These are phyloP conservation scores for Dipodomys stephensi DNA, from an alignment of 2,113 vertebrate species.

Conservation along the genomic window DNA sequence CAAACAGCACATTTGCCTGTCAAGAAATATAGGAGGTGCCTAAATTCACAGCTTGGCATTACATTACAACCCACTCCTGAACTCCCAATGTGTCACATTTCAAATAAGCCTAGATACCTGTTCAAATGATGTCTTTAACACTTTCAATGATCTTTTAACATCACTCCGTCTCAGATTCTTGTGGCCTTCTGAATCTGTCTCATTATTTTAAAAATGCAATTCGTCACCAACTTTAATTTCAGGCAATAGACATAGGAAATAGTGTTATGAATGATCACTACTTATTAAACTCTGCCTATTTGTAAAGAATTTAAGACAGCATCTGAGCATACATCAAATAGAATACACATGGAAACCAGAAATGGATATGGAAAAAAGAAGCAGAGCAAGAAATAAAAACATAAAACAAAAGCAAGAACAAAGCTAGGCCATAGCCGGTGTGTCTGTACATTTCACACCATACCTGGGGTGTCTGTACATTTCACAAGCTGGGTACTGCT, in stretches of 20 bases:
- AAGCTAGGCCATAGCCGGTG: neutral
- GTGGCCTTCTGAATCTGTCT: conserved; percentile 13
- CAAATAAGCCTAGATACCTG: neutral
- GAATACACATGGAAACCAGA: neutral
- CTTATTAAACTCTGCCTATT: neutral
- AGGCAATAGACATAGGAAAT: neutral
- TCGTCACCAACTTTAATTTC: conserved; percentile 12
- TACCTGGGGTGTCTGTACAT: neutral
- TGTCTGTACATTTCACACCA: neutral
- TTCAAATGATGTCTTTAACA: conserved; percentile 52
- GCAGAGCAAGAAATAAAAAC: neutral
- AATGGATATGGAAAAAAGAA: neutral
- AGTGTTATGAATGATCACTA: neutral
- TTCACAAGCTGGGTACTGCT: neutral
- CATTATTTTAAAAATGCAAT: conserved; percentile 40
- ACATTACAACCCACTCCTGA: neutral
- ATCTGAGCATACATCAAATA: neutral
- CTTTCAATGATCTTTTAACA: conserved; percentile 6
- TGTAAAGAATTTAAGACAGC: neutral
- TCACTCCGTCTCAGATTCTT: neutral
- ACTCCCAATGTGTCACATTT: conserved; percentile 44
- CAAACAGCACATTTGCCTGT: conserved; percentile 35
- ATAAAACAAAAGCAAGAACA: neutral
- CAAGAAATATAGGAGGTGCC: conserved; percentile 21
- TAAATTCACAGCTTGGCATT: conserved; percentile 24